Percentiles rank a stretch among this genome's conserved stretches.
Conservation (phyloP, 2,888 invertebrate genomes). For the Drosophila neonasuta region DNA sequence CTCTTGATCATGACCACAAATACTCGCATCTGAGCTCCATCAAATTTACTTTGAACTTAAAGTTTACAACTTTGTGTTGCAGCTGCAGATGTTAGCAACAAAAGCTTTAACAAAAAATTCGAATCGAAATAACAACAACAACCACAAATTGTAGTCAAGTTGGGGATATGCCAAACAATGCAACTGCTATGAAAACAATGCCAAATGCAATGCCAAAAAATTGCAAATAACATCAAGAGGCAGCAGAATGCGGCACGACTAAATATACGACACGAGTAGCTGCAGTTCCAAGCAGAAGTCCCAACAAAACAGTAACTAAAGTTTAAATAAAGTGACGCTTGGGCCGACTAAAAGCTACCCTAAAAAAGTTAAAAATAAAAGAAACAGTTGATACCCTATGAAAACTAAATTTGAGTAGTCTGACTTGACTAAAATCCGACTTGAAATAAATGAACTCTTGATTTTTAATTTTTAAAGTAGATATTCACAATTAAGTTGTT, state of each 20-base stretch:
- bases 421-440: too few species aligned
- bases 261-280: conserved; percentile 38
- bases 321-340: background rate
- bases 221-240: conserved; percentile 56
- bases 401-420: too few species aligned
- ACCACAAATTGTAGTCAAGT: conserved; percentile 32
- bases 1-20: conserved; percentile 45
- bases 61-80: conserved; percentile 29
- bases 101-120: conserved; percentile 3
- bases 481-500: too few species aligned
- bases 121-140: conserved; percentile 28
- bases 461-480: too few species aligned
- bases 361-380: background rate
- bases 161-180: conserved; percentile 52
- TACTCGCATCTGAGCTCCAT: background rate
- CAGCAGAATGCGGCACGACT: conserved; percentile 47
- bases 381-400: too few species aligned
- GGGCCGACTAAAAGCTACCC: conserved; percentile 12
- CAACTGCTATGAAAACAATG: conserved; percentile 57
- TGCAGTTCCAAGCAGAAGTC: conserved; percentile 19
- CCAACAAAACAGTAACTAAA: conserved; percentile 17
- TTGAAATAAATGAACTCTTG: too few species aligned
- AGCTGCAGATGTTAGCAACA: conserved; percentile 34
- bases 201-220: conserved; percentile 62
- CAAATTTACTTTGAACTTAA: conserved; percentile 26